Evolutionary conservation across 2,888 invertebrate species (phyloP).

Genomic region (Odontothrips loti): DNA sequence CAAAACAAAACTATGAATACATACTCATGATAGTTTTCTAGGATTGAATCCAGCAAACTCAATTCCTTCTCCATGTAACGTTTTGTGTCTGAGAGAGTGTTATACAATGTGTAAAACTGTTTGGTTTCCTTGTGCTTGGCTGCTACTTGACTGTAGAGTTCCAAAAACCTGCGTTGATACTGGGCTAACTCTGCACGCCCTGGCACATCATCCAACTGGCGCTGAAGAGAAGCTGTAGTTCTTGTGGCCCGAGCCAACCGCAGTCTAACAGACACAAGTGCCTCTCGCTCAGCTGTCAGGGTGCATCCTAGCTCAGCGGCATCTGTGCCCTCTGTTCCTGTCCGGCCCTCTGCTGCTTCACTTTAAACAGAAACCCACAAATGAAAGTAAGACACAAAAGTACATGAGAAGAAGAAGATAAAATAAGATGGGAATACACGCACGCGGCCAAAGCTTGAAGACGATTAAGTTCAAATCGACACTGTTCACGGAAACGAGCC

Average conservation of each 20-base stretch:
- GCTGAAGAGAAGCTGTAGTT: constrained; percentile 71
- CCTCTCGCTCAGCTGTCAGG: constrained; percentile 48
- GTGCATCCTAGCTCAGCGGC: constrained; percentile 35
- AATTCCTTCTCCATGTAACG: constrained; percentile 89
- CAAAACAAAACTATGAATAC: constrained; percentile 43
- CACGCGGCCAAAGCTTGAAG: constrained; percentile 50
- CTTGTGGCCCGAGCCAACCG: constrained; percentile 75
- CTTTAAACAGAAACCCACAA: constrained; percentile 42
- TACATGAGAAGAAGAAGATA: neutral
- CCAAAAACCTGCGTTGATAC: constrained; percentile 92
- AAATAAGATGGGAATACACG: constrained; percentile 34
- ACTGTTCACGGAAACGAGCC: constrained; percentile 67
- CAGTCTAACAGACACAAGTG: constrained; percentile 55
- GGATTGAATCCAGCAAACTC: constrained; percentile 78
- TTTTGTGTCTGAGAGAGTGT: constrained; percentile 91
- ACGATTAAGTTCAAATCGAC: constrained; percentile 58
- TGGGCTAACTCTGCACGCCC: constrained; percentile 89
- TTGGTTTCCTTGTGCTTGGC: constrained; percentile 95
- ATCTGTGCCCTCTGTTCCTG: constrained; percentile 40
- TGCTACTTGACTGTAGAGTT: constrained; percentile 93
- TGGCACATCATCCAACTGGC: constrained; percentile 89
- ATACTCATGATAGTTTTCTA: constrained; percentile 82
- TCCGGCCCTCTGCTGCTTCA: constrained; percentile 39
- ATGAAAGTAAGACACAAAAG: constrained; percentile 26
- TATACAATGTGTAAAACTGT: constrained; percentile 93